Evolutionary conservation across 35 echinoderm and acorn worm species (phyloP).

Genomic region (Apostichopus japonicus): DNA sequence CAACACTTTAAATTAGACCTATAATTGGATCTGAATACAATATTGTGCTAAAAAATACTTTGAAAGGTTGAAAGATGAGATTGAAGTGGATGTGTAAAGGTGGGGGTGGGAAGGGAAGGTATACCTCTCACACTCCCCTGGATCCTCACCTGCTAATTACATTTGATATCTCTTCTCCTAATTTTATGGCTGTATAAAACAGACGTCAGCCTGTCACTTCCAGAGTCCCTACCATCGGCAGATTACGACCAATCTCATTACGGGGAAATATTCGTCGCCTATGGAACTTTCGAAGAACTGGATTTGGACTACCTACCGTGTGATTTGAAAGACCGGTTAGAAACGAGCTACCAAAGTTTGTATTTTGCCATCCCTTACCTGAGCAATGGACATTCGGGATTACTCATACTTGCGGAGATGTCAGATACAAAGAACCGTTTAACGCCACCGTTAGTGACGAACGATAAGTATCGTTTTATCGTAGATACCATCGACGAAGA

Average conservation of each 20-base stretch:
- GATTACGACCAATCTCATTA: neutral
- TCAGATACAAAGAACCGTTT: neutral
- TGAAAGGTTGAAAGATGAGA: too few relatives aligned
- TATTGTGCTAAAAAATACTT: too few relatives aligned
- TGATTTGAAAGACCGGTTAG: neutral
- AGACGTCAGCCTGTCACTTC: neutral
- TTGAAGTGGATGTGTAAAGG: too few relatives aligned
- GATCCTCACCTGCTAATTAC: neutral
- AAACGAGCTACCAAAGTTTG: neutral
- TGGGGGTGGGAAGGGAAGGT: neutral
- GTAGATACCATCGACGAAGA: neutral
- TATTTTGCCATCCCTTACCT: neutral
- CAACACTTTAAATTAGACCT: too few relatives aligned
- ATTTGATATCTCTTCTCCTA: neutral
- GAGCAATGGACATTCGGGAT: neutral
- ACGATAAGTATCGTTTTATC: neutral
- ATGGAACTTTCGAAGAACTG: neutral
- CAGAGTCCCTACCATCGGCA: neutral
- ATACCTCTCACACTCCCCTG: neutral
- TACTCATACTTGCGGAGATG: too few relatives aligned
- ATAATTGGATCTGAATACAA: too few relatives aligned
- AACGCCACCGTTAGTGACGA: neutral
- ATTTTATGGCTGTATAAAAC: neutral
- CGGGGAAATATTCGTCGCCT: neutral
- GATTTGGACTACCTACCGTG: neutral